Evolutionary conservation across 2,888 invertebrate genomes (phyloP), one percentile per base, ranked within the genome.

Genomic region (Schrankia costaestrigalis): DNA sequence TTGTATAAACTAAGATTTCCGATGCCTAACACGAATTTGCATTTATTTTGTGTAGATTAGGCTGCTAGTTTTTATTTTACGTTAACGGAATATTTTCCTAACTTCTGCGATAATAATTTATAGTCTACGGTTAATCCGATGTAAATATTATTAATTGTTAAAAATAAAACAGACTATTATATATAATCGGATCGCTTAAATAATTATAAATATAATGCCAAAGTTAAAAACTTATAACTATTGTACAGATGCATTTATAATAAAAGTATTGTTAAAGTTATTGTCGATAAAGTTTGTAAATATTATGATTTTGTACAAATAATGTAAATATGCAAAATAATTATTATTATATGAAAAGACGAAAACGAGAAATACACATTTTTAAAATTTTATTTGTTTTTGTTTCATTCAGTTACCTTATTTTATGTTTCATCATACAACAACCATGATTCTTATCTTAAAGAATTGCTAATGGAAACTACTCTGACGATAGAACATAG

Each of bases 71-170:
- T 59, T 67, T 67, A 54, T 58, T 56, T 63, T 68, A 67, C 65
- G 65, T 79, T 71, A 53, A 75, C 62, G 74, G 65, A 78, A 76
- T 70, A 31, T 67, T 71, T 80, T 85, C 83, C 83, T 75, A 61
- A 68, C 71, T 80, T 77, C 85, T 86, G 86, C 86, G 85, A 86
- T 86, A 85, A 53, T 84, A 83, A 68, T 71, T 77, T 77, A 67
- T 79, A 77, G 59, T 52, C 48, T 65, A 65, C 55, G 55, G 51
- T 48, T 41, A 53, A 58, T 59, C 55, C 52, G 46, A 65, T 82
- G 79, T 85, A 78, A 65, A 79, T 75, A 75, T 42, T 47, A 28
- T 46, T 44, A 48, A 49, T 55, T 55, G 45, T 59, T 54, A 54
- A 58, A 54, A 47, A 46, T 51, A 55, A 44, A 48, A 48, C 51